Percentiles rank a stretch among this genome's conserved stretches.
Evolutionary conservation across 2,113 vertebrate species (phyloP).

Genomic region (Meleagris gallopavo): DNA sequence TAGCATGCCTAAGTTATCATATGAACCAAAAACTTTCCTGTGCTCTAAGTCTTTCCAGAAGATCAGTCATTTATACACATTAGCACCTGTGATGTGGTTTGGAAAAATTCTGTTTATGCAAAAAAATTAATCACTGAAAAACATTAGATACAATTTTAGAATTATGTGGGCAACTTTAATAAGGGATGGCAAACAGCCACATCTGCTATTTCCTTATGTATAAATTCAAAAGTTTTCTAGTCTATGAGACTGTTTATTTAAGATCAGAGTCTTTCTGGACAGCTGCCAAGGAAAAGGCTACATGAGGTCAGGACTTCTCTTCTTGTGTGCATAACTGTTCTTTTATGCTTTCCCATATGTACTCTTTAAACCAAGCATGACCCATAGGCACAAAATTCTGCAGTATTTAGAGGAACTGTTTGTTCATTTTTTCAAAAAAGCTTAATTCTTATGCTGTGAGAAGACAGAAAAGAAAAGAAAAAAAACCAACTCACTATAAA

Average conservation of each 20-base stretch:
- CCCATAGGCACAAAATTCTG: slow-evolving; percentile 27
- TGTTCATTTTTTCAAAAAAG: not conserved
- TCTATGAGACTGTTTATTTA: slow-evolving; percentile 19
- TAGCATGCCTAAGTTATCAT: not conserved
- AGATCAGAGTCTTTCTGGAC: not conserved
- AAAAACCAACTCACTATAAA: not conserved
- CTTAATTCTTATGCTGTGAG: not conserved
- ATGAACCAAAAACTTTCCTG: not conserved
- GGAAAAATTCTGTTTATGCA: slow-evolving; percentile 13
- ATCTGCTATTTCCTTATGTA: slow-evolving; percentile 44
- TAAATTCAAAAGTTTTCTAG: slow-evolving; percentile 37
- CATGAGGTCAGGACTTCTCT: slow-evolving; percentile 10
- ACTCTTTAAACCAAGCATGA: slow-evolving; percentile 13
- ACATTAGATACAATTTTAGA: slow-evolving; percentile 35
- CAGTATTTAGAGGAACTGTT: slow-evolving; percentile 11
- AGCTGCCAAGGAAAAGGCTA: slow-evolving; percentile 15
- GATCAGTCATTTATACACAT: slow-evolving; percentile 7
- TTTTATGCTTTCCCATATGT: slow-evolving; percentile 40
- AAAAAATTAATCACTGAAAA: slow-evolving; percentile 43
- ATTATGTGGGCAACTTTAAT: slow-evolving; percentile 33
- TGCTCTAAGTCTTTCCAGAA: slow-evolving; percentile 36
- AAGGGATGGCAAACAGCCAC: slow-evolving; percentile 4
- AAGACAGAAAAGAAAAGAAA: not conserved
- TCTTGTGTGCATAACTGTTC: slow-evolving; percentile 20
- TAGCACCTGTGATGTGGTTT: not conserved